Conservation (phyloP, 2,113 vertebrate genomes). For the Microcebus jonahi region DNA sequence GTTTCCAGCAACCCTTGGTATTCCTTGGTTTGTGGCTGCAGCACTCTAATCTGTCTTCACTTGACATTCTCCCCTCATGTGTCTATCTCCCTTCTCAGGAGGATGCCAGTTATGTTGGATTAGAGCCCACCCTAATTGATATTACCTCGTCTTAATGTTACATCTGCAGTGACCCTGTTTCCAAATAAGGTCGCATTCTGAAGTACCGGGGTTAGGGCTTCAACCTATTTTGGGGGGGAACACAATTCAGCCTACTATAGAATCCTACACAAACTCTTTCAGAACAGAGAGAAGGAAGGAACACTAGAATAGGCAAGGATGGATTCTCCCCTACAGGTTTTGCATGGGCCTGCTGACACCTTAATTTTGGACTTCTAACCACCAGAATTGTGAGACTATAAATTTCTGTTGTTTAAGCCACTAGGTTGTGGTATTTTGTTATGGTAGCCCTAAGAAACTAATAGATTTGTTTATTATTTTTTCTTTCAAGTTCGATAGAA, state of each 20-base stretch:
- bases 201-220: background rate
- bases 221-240: background rate
- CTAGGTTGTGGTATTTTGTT: background rate
- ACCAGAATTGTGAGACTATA: background rate
- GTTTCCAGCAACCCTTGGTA: background rate
- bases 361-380: background rate
- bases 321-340: too few relatives aligned
- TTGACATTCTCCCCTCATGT: background rate
- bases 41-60: background rate
- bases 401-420: background rate
- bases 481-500: constrained; percentile 44
- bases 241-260: background rate
- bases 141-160: background rate
- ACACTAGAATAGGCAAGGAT: background rate
- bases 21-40: background rate
- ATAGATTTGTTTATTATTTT: background rate
- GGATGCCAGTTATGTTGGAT: background rate
- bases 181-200: constrained; percentile 7
- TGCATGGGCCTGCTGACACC: background rate
- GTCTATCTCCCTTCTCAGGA: background rate
- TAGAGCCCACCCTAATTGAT: background rate
- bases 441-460: background rate
- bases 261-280: background rate
- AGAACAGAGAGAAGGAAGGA: background rate
- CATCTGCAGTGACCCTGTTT: background rate